phyloP scores from a whole-genome alignment of 1,140 invertebrate species.

The Drosophila sp. region DNA sequence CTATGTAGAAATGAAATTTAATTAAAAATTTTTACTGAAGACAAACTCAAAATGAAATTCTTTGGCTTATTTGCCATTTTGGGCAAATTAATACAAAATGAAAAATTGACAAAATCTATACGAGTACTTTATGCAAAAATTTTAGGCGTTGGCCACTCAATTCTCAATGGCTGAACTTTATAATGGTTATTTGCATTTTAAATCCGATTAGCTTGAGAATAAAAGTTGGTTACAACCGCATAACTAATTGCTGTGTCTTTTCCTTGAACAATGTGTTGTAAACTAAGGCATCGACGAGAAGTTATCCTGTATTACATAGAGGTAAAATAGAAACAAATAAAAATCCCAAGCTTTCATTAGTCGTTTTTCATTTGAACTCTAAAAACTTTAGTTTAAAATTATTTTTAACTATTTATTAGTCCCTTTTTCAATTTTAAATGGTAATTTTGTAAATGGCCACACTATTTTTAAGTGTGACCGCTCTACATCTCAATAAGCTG shows the following conservation, averaged over 20 bases:
- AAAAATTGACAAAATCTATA: not conserved
- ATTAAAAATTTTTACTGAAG: conserved; percentile 49
- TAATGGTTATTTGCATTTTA: not conserved
- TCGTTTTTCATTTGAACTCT: no score
- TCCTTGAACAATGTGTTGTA: not conserved
- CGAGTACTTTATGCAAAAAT: not conserved
- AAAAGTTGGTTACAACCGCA: not conserved
- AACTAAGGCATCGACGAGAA: not conserved
- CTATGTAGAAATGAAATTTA: conserved; percentile 40
- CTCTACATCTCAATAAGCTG: no score
- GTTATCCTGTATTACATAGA: not conserved
- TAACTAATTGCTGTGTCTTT: not conserved
- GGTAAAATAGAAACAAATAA: no score
- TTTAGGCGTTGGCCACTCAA: not conserved
- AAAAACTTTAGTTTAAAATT: no score
- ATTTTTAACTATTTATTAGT: no score
- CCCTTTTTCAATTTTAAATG: no score
- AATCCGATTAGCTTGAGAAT: not conserved
- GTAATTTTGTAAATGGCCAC: no score
- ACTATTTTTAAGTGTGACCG: no score
- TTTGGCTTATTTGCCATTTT: conserved; percentile 16
- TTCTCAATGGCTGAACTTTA: not conserved
- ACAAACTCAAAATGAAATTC: conserved; percentile 51
- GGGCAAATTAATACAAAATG: not conserved
- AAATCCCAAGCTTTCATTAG: no score